Base-by-base conservation (phyloP, 2,888 invertebrate genomes). In the Allacma fusca region DNA sequence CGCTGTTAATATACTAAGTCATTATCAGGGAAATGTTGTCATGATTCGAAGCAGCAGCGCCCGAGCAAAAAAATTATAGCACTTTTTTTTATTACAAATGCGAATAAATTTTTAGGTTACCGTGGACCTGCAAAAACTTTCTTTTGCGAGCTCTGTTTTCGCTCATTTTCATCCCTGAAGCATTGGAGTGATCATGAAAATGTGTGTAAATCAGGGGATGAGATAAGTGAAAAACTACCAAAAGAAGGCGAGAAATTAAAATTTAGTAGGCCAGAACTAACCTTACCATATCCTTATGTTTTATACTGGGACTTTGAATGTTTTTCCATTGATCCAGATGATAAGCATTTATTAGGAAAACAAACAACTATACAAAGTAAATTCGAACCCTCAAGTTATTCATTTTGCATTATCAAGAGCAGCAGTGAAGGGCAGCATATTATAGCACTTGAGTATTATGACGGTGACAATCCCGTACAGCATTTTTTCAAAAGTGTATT, bases 401-500 rank as follows among this genome's bases (percentile, higher is more conserved):
- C 62, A 1, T 13, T 62, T 9, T 62, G 62, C n/a, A 1, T 62
- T 4, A 24, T 62, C 4, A 12, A 24, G 23, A 62, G 7, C 9
- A 24, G 2, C 23, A 24, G 62, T 2, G 16, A 12, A 4, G 24
- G 16, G 12, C 62, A 62, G 13, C 12, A 23, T 24, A 26, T 62
- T 5, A 21, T 12, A 9, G 62, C 2, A 1, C 62, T 24, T 2
- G 23, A 24, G 4, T 62, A 62, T 16, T 62, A 62, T 16, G 62
- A 62, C 26, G 62, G 62, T 19, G 5, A 2, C 2, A 62, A 62
- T 9, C 24, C 26, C 1, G 62, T 62, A 4, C 7, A 62, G 1
- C 62, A 62, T 62, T 62, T 62, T 16, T 62, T 62, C 16, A 24
- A 62, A 24, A 62, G 23, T 7, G 62, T 62, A 2, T 62, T 62